Conservation (phyloP, 2,888 invertebrate species). For the Fragum sueziense region DNA sequence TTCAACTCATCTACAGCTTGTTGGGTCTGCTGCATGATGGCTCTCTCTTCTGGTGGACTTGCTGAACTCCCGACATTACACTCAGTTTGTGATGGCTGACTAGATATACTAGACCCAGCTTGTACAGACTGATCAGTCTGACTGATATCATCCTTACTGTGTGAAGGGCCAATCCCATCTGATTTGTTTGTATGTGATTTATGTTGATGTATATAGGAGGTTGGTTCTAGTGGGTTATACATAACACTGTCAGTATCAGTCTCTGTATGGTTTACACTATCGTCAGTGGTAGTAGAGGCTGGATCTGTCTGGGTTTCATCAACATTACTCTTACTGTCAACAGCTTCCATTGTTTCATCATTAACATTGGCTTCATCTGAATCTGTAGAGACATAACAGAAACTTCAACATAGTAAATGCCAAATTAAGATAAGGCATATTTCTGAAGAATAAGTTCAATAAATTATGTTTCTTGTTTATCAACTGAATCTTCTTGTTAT, state of each 20-base stretch:
- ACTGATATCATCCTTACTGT: neutral
- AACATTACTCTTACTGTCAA: too few relatives aligned
- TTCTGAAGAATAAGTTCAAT: too few relatives aligned
- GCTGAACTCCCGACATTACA: neutral
- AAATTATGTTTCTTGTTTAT: too few relatives aligned
- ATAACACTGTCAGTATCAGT: neutral
- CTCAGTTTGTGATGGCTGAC: neutral
- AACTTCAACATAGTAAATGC: too few relatives aligned
- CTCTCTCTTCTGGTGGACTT: neutral
- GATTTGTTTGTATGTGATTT: neutral
- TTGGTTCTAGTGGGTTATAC: slow-evolving; percentile 49
- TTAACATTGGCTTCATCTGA: too few relatives aligned
- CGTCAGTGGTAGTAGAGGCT: neutral
- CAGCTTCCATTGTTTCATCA: too few relatives aligned
- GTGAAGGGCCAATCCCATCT: neutral
- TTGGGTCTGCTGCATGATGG: slow-evolving; percentile 36
- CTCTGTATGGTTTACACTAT: neutral
- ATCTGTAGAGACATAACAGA: too few relatives aligned
- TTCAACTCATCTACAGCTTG: slow-evolving; percentile 51
- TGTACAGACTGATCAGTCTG: too few relatives aligned
- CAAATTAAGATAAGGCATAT: too few relatives aligned
- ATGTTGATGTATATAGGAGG: slow-evolving; percentile 20
- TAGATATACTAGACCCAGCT: neutral
- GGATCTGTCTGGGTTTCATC: too few relatives aligned
- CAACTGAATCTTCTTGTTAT: too few relatives aligned